Evolutionary conservation across 2,888 invertebrate species (phyloP).

Genomic region (Drosophila emarginata): DNA sequence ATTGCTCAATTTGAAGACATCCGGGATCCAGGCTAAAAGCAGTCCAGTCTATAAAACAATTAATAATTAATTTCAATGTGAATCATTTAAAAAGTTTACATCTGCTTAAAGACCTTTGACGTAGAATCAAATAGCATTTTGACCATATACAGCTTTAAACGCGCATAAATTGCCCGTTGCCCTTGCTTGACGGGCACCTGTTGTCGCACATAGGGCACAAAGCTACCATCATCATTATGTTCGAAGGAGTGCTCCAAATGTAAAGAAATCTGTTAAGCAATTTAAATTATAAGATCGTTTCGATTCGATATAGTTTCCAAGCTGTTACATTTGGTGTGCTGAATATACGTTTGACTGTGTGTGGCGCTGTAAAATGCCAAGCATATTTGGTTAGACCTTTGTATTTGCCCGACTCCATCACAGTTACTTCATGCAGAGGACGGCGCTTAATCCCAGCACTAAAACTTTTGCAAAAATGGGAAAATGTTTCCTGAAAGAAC

Average conservation of each 20-base stretch:
- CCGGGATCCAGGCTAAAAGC: conserved; percentile 90
- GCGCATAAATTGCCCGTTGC: conserved; percentile 69
- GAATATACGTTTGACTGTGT: conserved; percentile 89
- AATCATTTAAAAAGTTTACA: background rate
- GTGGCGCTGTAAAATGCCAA: conserved; percentile 88
- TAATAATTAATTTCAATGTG: background rate
- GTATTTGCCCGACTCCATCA: conserved; percentile 86
- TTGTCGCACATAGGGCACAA: conserved; percentile 60
- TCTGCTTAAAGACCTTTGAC: background rate
- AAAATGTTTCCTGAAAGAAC: conserved; percentile 85
- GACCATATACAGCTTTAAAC: conserved; percentile 65
- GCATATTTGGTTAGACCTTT: conserved; percentile 88
- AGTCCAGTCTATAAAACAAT: conserved; percentile 83
- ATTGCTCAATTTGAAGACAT: conserved; percentile 86
- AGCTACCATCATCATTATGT: conserved; percentile 55
- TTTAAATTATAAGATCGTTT: background rate
- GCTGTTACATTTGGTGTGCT: conserved; percentile 83
- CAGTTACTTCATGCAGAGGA: conserved; percentile 86
- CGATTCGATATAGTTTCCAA: background rate
- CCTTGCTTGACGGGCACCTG: conserved; percentile 38
- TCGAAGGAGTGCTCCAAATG: conserved; percentile 71
- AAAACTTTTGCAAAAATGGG: conserved; percentile 88
- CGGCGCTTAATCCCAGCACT: conserved; percentile 86
- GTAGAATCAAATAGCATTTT: conserved; percentile 68
- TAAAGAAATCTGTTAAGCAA: conserved; percentile 43